Base-by-base conservation (phyloP, 2,797 vertebrate species). In the Valencia hispanica region DNA sequence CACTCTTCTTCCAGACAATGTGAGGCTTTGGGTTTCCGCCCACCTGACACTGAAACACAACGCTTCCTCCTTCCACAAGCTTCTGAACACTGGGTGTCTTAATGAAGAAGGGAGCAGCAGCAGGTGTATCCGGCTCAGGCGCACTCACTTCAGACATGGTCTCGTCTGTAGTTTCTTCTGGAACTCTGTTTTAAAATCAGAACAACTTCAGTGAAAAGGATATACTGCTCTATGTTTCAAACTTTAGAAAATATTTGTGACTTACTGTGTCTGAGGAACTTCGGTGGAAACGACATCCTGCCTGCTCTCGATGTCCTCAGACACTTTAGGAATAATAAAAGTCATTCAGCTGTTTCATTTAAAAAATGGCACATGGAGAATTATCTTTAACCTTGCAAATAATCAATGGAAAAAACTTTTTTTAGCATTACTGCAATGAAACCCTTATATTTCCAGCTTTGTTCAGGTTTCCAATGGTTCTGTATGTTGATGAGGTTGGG, bases 1-100 rank as follows among this genome's bases (percentile, higher is more conserved):
- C 97, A 47, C 95, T 96, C 92, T 98, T 99, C 93, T 97, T 98
- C 98, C 98, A 99, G 81, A 96, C 95, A 81, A 99, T 93, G 87
- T 97, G 97, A 50, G 98, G 97, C 90, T 96, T 97, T 5, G 98
- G 98, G 89, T 92, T 96, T 81, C 97, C 98, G 9, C 96, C 95
- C 7, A 99, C 91, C 81, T 98, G 97, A 84, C 97, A 99, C 48
- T 97, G 96, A 91, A 99, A 99, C 77, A 97, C 86, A 10, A 99
- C 87, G 34, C 96, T 96, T 80, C 95, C 97, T 74, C 98, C 98
- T 93, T 99, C 98, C 79, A 97, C 94, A 86, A 99, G 92, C 89
- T 96, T 97, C 92, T 99, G 98, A 25, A 96, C 74, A 20, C 81
- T 91, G 0, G 96, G 98, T 74, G 95, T 97, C 78, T 86, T 95